phyloP scores from a whole-genome alignment of 2,113 vertebrate genomes.

The Alectura lathami region DNA sequence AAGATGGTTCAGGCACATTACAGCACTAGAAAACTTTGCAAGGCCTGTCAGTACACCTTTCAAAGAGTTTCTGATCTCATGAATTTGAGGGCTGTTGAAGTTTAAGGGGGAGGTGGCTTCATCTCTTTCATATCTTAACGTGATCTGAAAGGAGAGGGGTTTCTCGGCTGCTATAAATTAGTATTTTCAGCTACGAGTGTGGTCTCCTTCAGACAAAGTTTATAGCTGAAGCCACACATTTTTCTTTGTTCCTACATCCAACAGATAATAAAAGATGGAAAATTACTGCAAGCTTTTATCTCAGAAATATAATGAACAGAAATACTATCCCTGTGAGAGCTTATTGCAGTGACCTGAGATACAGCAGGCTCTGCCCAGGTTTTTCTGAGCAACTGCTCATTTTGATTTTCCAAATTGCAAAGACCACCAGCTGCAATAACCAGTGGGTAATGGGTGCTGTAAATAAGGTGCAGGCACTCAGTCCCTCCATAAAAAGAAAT shows the following conservation, averaged over 20 bases:
- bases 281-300: not conserved
- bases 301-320: not conserved
- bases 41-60: not conserved
- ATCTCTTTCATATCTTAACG: not conserved
- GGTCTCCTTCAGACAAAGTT: not conserved
- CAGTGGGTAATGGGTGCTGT: not conserved
- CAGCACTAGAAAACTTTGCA: not conserved
- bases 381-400: not conserved
- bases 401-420: not conserved
- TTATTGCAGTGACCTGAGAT: not conserved
- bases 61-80: not conserved
- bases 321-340: not conserved
- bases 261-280: not conserved
- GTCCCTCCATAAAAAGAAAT: not conserved
- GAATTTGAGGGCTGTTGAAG: not conserved
- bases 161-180: not conserved
- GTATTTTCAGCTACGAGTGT: not conserved
- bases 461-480: not conserved
- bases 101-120: not conserved
- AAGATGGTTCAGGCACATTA: not conserved
- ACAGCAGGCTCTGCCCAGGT: not conserved
- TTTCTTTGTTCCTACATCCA: not conserved
- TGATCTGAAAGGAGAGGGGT: not conserved
- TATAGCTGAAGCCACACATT: not conserved
- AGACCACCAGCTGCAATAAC: not conserved